Base-by-base conservation (phyloP, 92 coral and sea anemone genomes). In the Muricea muricata region DNA sequence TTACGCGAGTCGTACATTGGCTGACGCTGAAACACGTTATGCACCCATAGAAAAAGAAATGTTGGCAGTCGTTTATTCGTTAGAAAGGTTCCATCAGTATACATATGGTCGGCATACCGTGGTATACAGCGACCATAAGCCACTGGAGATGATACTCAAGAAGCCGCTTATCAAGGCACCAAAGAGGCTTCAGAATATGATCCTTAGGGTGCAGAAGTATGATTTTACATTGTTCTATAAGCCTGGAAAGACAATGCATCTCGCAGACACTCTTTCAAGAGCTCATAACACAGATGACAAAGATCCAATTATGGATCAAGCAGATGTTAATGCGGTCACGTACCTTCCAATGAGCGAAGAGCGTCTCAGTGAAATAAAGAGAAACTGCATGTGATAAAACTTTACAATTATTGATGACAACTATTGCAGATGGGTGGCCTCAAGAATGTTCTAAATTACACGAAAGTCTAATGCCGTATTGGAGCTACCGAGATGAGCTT, bases 121-220 rank as follows among this genome's bases (percentile, higher is more conserved):
- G 20, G 88, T 85, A 41, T 56, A 85, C 57, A 85, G 75, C 26
- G 67, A 75, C 54, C 88, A 82, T 77, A 82, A 82, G 79, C 87
- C 81, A 37, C 83, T 85, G 29, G 83, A 75, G 65, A 40, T 73
- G 24, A 85, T 76, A 29, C 75, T 85, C 75, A 45, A 37, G 83
- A 85, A 85, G 61, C 77, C 84, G 6, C 71, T 75, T 9, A 75
- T 46, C 68, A 75, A 82, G 73, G 60, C 82, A 25, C 84, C 88
- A n/a, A 69, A 73, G 50, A 69, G 88, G 41, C 77, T 75, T 9
- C 78, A 75, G 66, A 74, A 65, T 35, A 85, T 85, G 88, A 58
- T 84, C 81, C 78, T 84, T 39, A 73, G 79, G 39, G 73, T 74
- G 35, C 78, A 72, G 76, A 77, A 46, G 17, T 85, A 76, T 34